Base-by-base conservation (phyloP, 2,888 invertebrate genomes). In the Alentia gelatinosa region DNA sequence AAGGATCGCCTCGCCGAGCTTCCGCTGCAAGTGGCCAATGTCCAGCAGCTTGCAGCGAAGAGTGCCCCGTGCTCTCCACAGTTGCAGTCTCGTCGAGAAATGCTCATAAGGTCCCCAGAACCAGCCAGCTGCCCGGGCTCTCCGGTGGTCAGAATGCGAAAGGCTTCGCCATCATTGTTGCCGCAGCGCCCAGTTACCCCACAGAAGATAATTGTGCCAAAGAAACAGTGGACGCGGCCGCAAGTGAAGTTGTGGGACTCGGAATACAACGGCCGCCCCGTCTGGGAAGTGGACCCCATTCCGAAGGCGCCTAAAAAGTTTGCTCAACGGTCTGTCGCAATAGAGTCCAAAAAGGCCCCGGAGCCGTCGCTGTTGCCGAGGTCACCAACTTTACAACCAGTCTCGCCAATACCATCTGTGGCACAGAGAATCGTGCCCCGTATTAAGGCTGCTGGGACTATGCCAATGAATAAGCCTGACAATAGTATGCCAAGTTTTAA, bases 251-350 rank as follows among this genome's bases (percentile, higher is more conserved):
- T 47, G 42, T 86, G 86, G 86, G 86, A 86, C 26, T 86, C 86
- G 86, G 86, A 40, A 19, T 86, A 47, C 50, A 86, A 86, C 35
- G 86, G 50, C 86, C 86, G 86, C 47, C 86, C 86, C 42, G 86
- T 86, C 33, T 86, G 86, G 86, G 86, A 86, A 30, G 86, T 50
- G 42, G 86, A 86, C 47, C 86, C 86, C 30, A 86, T 86, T 86
- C 86, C 86, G 47, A 86, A 86, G 86, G 33, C 47, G 30, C 86
- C 86, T 3, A n/a, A 15, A 35, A 26, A 15, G 30, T 19, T 4
- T 26, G 0, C 86, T 23, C 86, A 35, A 47, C 42, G 37, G 35
- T 12, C 86, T 12, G 26, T 86, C 86, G 35, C 30, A 9, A 86
- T 47, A 26, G 86, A 86, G 50, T 86, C 86, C 86, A 86, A 47